Base-by-base conservation (phyloP, 2,113 vertebrate genomes). In the Campylomormyrus numenius region DNA sequence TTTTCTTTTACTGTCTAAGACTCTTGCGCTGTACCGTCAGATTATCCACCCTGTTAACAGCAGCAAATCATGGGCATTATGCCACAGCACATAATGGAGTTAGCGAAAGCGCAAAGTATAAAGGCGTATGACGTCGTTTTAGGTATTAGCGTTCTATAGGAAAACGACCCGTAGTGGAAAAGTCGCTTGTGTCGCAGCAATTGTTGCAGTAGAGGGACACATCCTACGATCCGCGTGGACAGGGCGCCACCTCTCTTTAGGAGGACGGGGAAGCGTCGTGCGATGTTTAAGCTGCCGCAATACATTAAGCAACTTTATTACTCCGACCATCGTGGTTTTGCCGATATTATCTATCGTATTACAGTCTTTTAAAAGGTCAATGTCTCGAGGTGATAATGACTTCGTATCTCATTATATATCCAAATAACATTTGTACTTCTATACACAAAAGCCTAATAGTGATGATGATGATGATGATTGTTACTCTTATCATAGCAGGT, bases 231-330 rank as follows among this genome's bases (percentile, higher is more conserved):
- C 15, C 21, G 74, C 52, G 90, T 58, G 49, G 35, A 52, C 50
- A 84, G 74, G 87, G 87, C 87, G 87, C 90, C 90, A 84, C 39
- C 87, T 90, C 70, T 56, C 74, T 90, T 83, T 48, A 42, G 77
- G 27, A 31, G 52, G 24, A 66, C 10, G 27, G 21, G 83, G 24
- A 42, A 56, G 21, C 6, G 35, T 46, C 42, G 8, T n/a, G 3
- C 27, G 53, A 39, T 84, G 80, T 84, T 45, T 84, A 46, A 85
- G 42, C 6, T 46, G 39, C 83, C 19, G 24, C 45, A n/a, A 17
- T 42, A 85, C 1, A 48, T 49, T 50, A 15, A 86, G n/a, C 9
- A 86, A 86, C 35, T 80, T 80, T 8, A 80, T 17, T 19, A 19
- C 13, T 42, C 31, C 31, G 74, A 80, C 17, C 17, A 42, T 42